Evolutionary conservation across 2,113 vertebrate species (phyloP).

Genomic region (Cercocebus atys): DNA sequence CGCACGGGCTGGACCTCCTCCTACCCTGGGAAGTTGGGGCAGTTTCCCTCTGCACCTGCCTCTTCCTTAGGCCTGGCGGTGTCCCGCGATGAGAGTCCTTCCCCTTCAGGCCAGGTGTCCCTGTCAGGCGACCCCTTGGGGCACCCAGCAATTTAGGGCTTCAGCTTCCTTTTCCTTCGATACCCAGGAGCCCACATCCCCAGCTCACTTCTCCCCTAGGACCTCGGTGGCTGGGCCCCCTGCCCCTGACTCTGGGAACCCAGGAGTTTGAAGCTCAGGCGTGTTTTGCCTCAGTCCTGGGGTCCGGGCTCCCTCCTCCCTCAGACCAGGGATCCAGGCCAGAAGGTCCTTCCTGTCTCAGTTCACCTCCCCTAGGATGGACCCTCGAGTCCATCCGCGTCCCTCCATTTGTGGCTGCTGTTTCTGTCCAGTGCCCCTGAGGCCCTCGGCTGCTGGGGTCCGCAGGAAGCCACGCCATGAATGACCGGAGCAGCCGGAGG

Average conservation of each 20-base stretch:
- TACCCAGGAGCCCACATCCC: not conserved
- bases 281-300: not conserved
- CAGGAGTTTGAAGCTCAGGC: not conserved
- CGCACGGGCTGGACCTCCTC: not conserved
- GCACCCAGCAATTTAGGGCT: not conserved
- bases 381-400: not conserved
- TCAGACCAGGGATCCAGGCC: not conserved
- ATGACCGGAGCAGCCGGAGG: conserved; percentile 54
- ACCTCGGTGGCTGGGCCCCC: not conserved
- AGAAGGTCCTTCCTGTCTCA: not conserved
- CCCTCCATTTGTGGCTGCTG: conserved; percentile 10
- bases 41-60: not conserved
- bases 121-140: not conserved
- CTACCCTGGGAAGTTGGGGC: conserved; percentile 12
- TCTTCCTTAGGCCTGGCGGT: not conserved
- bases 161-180: too few species aligned
- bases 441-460: conserved; percentile 45
- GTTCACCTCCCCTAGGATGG: not conserved
- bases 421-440: conserved; percentile 60
- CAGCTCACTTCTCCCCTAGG: not conserved
- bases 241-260: not conserved
- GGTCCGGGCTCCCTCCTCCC: not conserved
- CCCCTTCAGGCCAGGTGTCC: not conserved
- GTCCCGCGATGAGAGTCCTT: not conserved
- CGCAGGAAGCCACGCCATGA: conserved; percentile 52